Base-by-base conservation (phyloP, 2,797 vertebrate species). In the Periophthalmus magnuspinnatus region DNA sequence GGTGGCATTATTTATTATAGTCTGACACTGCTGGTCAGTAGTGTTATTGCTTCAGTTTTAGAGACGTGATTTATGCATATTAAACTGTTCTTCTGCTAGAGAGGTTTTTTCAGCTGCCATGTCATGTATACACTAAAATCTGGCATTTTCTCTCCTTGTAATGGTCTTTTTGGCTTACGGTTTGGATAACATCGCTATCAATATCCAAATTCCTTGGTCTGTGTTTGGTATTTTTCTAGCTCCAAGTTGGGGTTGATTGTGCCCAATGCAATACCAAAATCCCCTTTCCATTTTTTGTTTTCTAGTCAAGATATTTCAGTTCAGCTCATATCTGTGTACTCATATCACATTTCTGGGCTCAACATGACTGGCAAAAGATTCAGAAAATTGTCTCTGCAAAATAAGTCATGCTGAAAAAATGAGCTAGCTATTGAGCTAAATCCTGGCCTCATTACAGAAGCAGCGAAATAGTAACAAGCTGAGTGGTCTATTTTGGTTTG, bases 401-500 rank as follows among this genome's bases (percentile, higher is more conserved):
- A n/a, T 24, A 62, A 62, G 5, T 63, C 34, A 45, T 47, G 22
- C 6, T 10, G n/a, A 14, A 32, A 64, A 48, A 48, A 64, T 61
- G 36, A 60, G 19, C 34, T 4, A 11, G 33, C 59, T 1, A n/a
- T 38, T 38, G 17, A 33, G 14, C 16, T 7, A 6, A 62, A 4
- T 57, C 10, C 33, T 64, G 33, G 52, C 55, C 63, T 55, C 48
- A 28, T 54, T n/a, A 70, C 8, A 21, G 55, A 71, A 38, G 14
- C 50, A 54, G 41, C 66, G 17, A 48, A 60, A 21, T 1, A 22
- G 61, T 19, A 10, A 68, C 34, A 52, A 13, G 55, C 36, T 22
- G 50, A 36, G 5, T 62, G 68, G 47, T 69, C 67, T 54, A 6
- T 67, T 79, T 75, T 45, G 55, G 16, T 68, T 55, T 65, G 32